Evolutionary conservation across 2,113 vertebrate genomes (phyloP).

Genomic region (Phaethornis superciliosus): DNA sequence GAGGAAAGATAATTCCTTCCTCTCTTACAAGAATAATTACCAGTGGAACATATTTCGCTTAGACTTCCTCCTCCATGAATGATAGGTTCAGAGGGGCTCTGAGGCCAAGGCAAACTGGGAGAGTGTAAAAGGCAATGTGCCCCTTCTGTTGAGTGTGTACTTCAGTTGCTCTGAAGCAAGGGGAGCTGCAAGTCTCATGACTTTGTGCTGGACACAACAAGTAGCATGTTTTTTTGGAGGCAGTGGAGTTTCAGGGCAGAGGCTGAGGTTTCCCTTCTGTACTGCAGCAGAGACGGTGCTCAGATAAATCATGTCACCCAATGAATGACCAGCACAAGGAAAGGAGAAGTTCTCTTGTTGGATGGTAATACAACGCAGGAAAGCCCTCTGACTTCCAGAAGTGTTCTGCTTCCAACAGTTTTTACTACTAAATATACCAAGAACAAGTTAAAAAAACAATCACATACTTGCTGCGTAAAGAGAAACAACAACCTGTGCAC

Average conservation of each 20-base stretch:
- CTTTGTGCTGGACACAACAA: not conserved
- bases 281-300: not conserved
- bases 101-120: not conserved
- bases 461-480: not conserved
- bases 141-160: rapidly evolving
- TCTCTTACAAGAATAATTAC: not conserved
- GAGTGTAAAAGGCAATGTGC: not conserved
- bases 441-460: not conserved
- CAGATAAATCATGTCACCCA: not conserved
- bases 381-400: not conserved
- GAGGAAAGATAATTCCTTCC: not conserved
- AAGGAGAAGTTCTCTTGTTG: slow-evolving; percentile 15
- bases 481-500: rapidly evolving
- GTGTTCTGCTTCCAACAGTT: not conserved
- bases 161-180: not conserved
- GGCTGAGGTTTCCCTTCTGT: slow-evolving; percentile 35
- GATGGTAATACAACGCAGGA: not conserved
- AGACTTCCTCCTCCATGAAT: not conserved
- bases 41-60: not conserved
- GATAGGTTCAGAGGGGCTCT: not conserved
- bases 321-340: not conserved
- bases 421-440: not conserved
- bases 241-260: slow-evolving; percentile 13
- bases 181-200: not conserved
- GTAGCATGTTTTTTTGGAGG: not conserved